phyloP scores from a whole-genome alignment of 2,797 vertebrate species.

The Micromesistius poutassou region DNA sequence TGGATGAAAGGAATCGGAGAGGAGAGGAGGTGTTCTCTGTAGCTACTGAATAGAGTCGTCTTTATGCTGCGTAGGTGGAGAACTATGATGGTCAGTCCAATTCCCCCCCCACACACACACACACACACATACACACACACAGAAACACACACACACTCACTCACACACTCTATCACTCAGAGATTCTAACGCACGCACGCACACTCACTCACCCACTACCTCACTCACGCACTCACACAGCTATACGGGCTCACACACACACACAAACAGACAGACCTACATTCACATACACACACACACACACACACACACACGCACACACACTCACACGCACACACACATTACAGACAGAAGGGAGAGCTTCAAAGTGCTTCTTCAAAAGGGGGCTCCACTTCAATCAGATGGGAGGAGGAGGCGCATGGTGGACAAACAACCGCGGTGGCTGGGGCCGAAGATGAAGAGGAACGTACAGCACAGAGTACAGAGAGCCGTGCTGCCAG shows the following conservation, averaged over 20 bases:
- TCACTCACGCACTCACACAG: neutral
- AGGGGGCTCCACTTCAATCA: neutral
- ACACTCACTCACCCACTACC: slow-evolving; percentile 17
- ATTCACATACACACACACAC: neutral
- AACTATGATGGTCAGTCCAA: slow-evolving; percentile 49
- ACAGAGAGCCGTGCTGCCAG: neutral
- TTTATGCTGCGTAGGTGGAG: slow-evolving; percentile 51
- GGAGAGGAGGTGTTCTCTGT: slow-evolving; percentile 26
- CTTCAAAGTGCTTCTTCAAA: neutral
- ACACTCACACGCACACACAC: neutral
- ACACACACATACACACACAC: slow-evolving; percentile 42
- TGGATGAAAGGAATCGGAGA: slow-evolving; percentile 18
- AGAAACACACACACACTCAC: slow-evolving; percentile 21
- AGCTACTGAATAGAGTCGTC: slow-evolving; percentile 15
- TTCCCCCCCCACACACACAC: slow-evolving; percentile 55
- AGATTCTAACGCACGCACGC: too few relatives aligned
- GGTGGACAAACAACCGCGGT: neutral
- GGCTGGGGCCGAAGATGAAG: neutral
- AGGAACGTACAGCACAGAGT: neutral
- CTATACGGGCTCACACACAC: neutral
- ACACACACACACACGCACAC: too few relatives aligned
- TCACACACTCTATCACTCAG: neutral
- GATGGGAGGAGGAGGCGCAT: neutral
- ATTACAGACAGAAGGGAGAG: neutral
- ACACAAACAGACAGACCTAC: neutral